A percentile compares a stretch with the other conserved stretches of the same genome.
Conservation (phyloP, 2,888 invertebrate species). For the Oscheius onirici region DNA sequence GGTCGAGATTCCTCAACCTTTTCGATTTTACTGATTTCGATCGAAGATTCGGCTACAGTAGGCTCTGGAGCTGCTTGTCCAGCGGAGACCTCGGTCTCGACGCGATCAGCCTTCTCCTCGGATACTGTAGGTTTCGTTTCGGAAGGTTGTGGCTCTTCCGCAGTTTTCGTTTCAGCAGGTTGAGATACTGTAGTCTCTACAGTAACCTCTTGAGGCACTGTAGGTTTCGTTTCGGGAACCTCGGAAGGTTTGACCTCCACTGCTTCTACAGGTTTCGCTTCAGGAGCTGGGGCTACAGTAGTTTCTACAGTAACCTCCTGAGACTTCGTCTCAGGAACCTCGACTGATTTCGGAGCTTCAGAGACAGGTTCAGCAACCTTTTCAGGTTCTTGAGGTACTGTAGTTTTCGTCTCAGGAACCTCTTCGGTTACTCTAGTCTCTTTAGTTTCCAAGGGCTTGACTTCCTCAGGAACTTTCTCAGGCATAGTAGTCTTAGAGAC, state of each 20-base stretch:
- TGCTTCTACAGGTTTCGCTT: constrained; percentile 24
- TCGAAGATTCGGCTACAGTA: constrained; percentile 19
- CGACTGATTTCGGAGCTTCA: background rate
- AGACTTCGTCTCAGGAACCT: constrained; percentile 17
- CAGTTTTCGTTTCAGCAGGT: background rate
- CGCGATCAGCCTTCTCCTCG: too few species aligned
- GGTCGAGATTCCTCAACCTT: background rate
- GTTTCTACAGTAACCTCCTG: constrained; percentile 14
- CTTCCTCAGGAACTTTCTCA: too few species aligned
- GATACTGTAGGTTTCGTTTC: constrained; percentile 12
- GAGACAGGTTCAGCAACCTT: background rate
- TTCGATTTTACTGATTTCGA: constrained; percentile 18
- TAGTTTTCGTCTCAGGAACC: background rate
- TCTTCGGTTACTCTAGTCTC: constrained; percentile 19
- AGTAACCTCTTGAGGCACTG: too few species aligned
- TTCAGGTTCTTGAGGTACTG: background rate
- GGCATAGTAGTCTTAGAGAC: background rate
- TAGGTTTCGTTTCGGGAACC: constrained; percentile 16
- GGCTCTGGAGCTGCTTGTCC: too few species aligned
- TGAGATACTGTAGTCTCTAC: too few species aligned
- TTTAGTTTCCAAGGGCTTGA: background rate
- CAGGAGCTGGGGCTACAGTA: constrained; percentile 19
- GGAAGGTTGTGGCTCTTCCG: constrained; percentile 14
- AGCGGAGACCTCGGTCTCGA: too few species aligned
- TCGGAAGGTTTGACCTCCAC: constrained; percentile 19